These are phyloP conservation scores for Enteromius afrohamiltoni DNA, from an alignment of 2,797 vertebrate species.

Conservation along the genomic window DNA sequence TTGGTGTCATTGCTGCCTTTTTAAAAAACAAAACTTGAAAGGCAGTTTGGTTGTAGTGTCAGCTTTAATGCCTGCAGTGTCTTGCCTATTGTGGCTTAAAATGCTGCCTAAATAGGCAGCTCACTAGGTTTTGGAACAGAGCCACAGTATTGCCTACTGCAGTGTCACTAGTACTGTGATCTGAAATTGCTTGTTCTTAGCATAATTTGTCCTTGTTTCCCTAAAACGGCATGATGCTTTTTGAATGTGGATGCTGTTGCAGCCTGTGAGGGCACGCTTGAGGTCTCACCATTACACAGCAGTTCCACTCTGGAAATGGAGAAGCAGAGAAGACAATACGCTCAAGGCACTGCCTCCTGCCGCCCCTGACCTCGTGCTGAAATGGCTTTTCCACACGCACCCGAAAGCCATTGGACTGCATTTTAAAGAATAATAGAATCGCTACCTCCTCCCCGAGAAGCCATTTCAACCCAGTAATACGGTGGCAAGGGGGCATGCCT, in stretches of 20 bases:
- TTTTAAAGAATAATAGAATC: conserved; percentile 85
- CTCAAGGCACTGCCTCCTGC: conserved; percentile 76
- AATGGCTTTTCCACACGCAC: conserved; percentile 81
- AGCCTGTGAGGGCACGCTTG: conserved; percentile 82
- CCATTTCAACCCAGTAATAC: conserved; percentile 82
- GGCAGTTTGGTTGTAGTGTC: neutral
- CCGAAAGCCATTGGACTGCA: conserved; percentile 80
- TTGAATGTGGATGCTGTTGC: conserved; percentile 76
- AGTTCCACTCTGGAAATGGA: conserved; percentile 81
- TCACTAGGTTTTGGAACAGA: neutral
- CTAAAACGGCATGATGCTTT: conserved; percentile 19
- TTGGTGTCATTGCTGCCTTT: neutral
- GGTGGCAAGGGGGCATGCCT: conserved; percentile 73
- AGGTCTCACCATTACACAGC: conserved; percentile 80
- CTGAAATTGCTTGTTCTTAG: conserved; percentile 9
- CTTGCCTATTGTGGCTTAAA: neutral
- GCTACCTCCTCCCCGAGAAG: conserved; percentile 75
- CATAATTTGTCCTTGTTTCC: conserved; percentile 22
- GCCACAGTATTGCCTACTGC: neutral
- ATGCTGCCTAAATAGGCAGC: neutral
- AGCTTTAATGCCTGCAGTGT: no score
- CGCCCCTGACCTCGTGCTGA: conserved; percentile 77
- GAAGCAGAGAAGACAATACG: conserved; percentile 80
- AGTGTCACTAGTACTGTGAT: neutral
- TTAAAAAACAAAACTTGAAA: neutral